phyloP scores from a whole-genome alignment of 2,113 vertebrate species.

The Hippocampus comes region DNA sequence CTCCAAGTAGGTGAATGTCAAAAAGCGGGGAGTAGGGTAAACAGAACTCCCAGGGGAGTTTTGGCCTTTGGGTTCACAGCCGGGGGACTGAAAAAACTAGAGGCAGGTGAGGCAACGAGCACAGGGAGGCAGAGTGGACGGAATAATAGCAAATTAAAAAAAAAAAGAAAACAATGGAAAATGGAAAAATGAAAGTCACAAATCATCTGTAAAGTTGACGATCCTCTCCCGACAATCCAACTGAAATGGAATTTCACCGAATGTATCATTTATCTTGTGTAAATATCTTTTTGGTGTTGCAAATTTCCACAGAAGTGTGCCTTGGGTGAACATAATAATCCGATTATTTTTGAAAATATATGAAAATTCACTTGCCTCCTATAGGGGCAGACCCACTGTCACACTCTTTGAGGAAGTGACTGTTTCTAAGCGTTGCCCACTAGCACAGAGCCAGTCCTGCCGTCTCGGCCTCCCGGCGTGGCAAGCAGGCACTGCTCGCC shows the following conservation, averaged over 20 bases:
- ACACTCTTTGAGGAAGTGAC: background rate
- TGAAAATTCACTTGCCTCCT: background rate
- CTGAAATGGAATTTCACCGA: background rate
- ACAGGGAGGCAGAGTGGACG: conserved; percentile 25
- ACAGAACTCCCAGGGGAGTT: conserved; percentile 62
- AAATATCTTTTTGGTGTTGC: background rate
- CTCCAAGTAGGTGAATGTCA: conserved; percentile 62
- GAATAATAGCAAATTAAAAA: conserved; percentile 25
- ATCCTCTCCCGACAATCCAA: background rate
- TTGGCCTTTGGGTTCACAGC: conserved; percentile 66
- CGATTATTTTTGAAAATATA: background rate
- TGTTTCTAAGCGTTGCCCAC: background rate
- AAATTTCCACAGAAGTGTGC: background rate
- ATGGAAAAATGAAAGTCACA: background rate
- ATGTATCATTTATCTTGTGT: background rate
- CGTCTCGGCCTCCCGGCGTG: conserved; percentile 46
- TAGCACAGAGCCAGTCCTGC: background rate
- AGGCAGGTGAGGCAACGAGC: conserved; percentile 15
- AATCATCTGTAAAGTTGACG: background rate
- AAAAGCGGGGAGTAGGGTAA: conserved; percentile 53
- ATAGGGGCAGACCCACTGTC: background rate
- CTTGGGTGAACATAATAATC: background rate
- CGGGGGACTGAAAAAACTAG: conserved; percentile 32
- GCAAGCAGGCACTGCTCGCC: conserved; percentile 47
- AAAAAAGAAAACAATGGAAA: background rate